These are phyloP conservation scores for Oligia strigilis DNA, from an alignment of 2,888 invertebrate genomes.

Conservation along the genomic window DNA sequence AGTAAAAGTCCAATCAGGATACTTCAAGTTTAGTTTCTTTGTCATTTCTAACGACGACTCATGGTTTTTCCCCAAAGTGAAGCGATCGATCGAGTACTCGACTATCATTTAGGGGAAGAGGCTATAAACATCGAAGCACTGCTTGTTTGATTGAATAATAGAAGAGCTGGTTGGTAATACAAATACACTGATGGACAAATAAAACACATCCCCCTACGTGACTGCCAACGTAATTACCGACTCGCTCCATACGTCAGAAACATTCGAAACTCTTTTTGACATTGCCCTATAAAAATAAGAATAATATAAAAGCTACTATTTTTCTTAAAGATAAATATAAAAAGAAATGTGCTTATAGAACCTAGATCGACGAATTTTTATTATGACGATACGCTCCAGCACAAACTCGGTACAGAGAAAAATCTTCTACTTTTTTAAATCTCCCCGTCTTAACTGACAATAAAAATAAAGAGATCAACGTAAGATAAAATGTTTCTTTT, in stretches of 20 bases:
- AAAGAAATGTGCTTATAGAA: constrained; percentile 47
- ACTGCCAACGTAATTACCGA: constrained; percentile 63
- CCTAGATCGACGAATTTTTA: constrained; percentile 52
- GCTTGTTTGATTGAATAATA: constrained; percentile 83
- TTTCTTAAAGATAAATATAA: constrained; percentile 38
- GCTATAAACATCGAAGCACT: constrained; percentile 81
- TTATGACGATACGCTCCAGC: constrained; percentile 45
- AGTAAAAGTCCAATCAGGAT: constrained; percentile 5
- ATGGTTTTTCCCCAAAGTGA: constrained; percentile 83
- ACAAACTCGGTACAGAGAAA: constrained; percentile 25
- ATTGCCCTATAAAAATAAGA: constrained; percentile 24
- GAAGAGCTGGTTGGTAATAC: constrained; percentile 71
- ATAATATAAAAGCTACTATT: constrained; percentile 23
- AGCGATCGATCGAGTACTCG: constrained; percentile 78
- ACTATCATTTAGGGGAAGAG: constrained; percentile 81
- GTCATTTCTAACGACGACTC: constrained; percentile 73
- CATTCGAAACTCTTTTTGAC: constrained; percentile 38
- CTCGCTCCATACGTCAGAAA: constrained; percentile 32
- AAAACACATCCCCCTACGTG: constrained; percentile 72
- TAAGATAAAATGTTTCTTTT: constrained; percentile 56
- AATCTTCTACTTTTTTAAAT: constrained; percentile 47
- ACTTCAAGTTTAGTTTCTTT: constrained; percentile 39
- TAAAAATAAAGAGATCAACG: constrained; percentile 64
- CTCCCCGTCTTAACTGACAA: constrained; percentile 54
- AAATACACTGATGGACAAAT: constrained; percentile 58